Conservation (phyloP, 2,113 vertebrate species). For the Misgurnus anguillicaudatus region DNA sequence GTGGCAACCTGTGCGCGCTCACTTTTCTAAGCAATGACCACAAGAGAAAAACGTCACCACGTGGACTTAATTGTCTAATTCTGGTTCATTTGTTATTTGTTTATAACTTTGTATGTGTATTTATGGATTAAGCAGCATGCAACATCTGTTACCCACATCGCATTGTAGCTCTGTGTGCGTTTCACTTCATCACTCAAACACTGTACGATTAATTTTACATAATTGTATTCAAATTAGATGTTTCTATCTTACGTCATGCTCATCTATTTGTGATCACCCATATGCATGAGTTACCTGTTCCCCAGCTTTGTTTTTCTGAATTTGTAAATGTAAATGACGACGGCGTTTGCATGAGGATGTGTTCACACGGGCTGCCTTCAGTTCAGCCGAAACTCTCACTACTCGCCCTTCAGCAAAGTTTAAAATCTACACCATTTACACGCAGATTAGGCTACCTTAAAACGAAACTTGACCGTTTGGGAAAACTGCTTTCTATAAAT, state of each 20-base stretch:
- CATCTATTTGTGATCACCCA: neutral
- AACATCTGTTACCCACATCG: no score
- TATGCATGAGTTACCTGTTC: neutral
- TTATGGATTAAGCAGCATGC: neutral
- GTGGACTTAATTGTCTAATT: neutral
- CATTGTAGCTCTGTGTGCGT: no score
- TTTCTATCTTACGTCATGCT: neutral
- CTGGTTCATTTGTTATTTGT: neutral
- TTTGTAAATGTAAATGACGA: slow-evolving; percentile 7
- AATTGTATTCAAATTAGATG: no score
- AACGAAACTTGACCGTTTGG: neutral
- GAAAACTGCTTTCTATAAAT: neutral
- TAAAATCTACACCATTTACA: neutral
- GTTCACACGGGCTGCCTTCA: neutral
- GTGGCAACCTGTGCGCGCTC: slow-evolving; percentile 20
- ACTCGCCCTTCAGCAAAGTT: neutral
- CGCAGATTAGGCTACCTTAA: neutral
- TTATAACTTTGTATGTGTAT: neutral
- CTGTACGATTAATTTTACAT: no score
- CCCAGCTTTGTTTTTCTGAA: neutral
- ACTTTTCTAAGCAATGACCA: neutral
- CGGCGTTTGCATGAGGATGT: neutral
- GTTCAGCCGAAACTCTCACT: neutral
- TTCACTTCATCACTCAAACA: no score
- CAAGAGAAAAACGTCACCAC: neutral